Base-by-base conservation (phyloP, 2,113 vertebrate genomes). In the Sturnus vulgaris region DNA sequence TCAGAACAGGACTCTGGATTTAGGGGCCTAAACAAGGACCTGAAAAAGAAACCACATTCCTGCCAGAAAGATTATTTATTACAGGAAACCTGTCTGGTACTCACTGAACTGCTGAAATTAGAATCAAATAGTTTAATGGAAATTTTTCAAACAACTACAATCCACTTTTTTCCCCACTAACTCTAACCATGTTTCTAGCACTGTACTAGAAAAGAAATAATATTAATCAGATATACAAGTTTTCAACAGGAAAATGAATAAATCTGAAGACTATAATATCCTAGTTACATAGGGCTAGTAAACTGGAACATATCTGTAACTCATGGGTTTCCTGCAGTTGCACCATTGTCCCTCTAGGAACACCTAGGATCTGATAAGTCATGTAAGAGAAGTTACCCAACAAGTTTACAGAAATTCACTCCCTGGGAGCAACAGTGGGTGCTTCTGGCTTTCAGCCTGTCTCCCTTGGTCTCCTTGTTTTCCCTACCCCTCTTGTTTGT, bases 401-500 rank as follows among this genome's bases (percentile, higher is more conserved):
- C 2, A 19, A 46, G 6, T 35, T 50, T 71, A 55, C 22, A 63
- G 37, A 79, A 60, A 39, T 65, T 31, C 55, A 12, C 5, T 52
- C 33, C 12, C 2, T 27, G 42, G 10, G 3, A 69, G 2, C 4
- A 72, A 28, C 15, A 22, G 13, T 15, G 39, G 21, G 46, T 0
- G 9, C 2, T 19, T 80, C 22, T 47, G 52, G 7, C 30, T 82
- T 91, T 63, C 47, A 37, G 5, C 6, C 11, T 39, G 9, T 11
- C 12, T 73, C 20, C 5, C 7, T 71, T 44, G 6, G 22, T 31
- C 20, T 64, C 37, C 19, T 76, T 4, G 2, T 64, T 84, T 53
- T 84, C 53, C 46, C 2, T 5, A 16, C 40, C 10, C 17, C 20
- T 60, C 33, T 60, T 14, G 2, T 27, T 52, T 71, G 10, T 1